Base-by-base conservation (phyloP, 2,888 invertebrate species). In the Drosophila mayaguana region DNA sequence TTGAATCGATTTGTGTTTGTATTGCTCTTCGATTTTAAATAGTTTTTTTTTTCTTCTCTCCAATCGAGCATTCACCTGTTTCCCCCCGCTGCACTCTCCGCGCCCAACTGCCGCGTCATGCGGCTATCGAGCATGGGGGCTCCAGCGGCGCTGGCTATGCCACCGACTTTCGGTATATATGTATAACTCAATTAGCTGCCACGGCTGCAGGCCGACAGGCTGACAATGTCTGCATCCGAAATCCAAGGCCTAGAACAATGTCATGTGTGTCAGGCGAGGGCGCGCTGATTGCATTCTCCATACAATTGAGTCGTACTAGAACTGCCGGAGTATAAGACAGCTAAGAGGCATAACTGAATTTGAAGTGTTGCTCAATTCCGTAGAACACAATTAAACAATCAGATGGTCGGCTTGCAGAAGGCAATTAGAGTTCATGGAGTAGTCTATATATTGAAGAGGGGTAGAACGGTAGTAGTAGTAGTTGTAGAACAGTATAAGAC, bases 131-230 rank as follows among this genome's bases (percentile, higher is more conserved):
- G n/a, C 50, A 61, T 43, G 45, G 72, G 72, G 63, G 51, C 54
- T 53, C 66, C 53, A 62, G 43, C 69, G 43, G 53, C 38, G 62
- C 8, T 48, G 48, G 63, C 64, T 42, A 42, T 64, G 77, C 64
- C 72, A 61, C 71, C 57, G 46, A 60, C 63, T 67, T 59, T 67
- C 57, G 56, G 50, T 56, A 53, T 38, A 74, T 76, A 83, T 7
- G 72, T 77, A 83, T 83, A 88, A 88, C 83, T 83, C 89, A 83
- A 83, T 83, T 83, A 83, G 89, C 87, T 71, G 80, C 53, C 48
- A 63, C 62, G 60, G 62, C 53, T 59, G 51, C 54, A 62, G 65
- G 55, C 32, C 11, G 8, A 28, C 28, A 28, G 28, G 9, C n/a
- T 16, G 51, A 32, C 45, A 50, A 54, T 50, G 54, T 57, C 46